A percentile compares a stretch with the other conserved stretches of the same genome.
Conservation (phyloP, 2,797 vertebrate species). For the Molossus molossus region DNA sequence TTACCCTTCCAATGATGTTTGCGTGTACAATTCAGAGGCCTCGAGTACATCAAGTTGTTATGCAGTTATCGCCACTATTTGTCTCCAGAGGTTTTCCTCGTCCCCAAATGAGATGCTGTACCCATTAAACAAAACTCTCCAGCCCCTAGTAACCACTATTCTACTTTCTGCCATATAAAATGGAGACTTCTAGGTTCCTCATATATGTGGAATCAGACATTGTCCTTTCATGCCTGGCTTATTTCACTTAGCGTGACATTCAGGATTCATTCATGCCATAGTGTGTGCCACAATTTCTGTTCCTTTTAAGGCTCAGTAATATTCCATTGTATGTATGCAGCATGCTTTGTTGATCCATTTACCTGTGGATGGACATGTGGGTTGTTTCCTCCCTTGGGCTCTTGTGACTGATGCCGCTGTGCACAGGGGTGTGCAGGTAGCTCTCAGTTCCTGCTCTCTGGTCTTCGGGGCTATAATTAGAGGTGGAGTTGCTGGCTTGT, state of each 20-base stretch:
- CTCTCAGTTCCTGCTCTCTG: background rate
- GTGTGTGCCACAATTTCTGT: background rate
- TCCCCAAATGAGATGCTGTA: background rate
- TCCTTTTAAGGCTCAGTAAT: background rate
- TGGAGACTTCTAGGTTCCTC: background rate
- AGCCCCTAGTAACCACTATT: background rate
- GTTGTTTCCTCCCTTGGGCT: background rate
- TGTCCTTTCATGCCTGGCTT: background rate
- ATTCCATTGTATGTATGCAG: background rate
- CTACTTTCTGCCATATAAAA: background rate
- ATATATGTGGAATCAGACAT: background rate
- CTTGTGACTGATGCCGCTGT: background rate
- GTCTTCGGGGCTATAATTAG: background rate
- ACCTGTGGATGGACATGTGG: background rate
- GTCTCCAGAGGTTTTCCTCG: background rate
- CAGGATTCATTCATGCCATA: background rate
- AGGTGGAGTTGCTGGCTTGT: background rate
- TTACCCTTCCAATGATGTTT: background rate
- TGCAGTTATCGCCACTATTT: background rate
- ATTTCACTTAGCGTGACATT: background rate
- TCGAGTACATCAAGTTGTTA: background rate
- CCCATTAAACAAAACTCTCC: background rate
- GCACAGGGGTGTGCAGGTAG: background rate
- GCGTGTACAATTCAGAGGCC: background rate
- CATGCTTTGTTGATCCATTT: conserved; percentile 20